Percentiles rank a stretch among this genome's conserved stretches.
phyloP scores from a whole-genome alignment of 2,113 vertebrate genomes.

The Epinephelus fuscoguttatus region DNA sequence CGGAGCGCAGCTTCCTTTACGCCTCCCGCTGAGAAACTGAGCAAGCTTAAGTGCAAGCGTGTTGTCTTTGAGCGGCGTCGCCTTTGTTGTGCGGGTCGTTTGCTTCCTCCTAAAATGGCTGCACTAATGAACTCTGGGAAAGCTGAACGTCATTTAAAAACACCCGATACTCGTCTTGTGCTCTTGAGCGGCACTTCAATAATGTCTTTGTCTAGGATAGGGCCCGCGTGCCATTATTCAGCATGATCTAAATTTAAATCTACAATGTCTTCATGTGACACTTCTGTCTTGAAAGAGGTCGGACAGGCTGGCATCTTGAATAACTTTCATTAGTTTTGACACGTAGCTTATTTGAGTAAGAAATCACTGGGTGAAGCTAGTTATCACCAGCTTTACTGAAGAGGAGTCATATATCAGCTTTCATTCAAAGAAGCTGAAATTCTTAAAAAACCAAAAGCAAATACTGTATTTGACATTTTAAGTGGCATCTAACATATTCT shows the following conservation, averaged over 20 bases:
- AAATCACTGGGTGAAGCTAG: constrained; percentile 37
- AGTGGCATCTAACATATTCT: constrained; percentile 48
- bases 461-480: constrained; percentile 50
- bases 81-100: constrained; percentile 41
- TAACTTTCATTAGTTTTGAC: constrained; percentile 68
- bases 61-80: constrained; percentile 46
- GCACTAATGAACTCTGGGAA: constrained; percentile 60
- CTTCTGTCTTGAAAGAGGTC: constrained; percentile 49
- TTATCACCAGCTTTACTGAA: constrained; percentile 44
- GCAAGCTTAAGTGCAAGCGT: constrained; percentile 37
- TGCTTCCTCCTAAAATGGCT: constrained; percentile 59
- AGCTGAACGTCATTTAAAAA: constrained; percentile 52
- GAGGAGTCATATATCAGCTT: constrained; percentile 40
- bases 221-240: constrained; percentile 59
- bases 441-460: background rate
- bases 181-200: constrained; percentile 72
- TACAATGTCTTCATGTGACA: constrained; percentile 52
- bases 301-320: constrained; percentile 35
- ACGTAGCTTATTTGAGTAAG: constrained; percentile 56
- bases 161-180: constrained; percentile 41
- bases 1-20: constrained; percentile 23
- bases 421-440: constrained; percentile 33
- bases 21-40: constrained; percentile 47
- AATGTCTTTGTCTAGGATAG: constrained; percentile 43
- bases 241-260: constrained; percentile 75